phyloP scores from a whole-genome alignment of 1,140 invertebrate species.

The Magallana angulata region DNA sequence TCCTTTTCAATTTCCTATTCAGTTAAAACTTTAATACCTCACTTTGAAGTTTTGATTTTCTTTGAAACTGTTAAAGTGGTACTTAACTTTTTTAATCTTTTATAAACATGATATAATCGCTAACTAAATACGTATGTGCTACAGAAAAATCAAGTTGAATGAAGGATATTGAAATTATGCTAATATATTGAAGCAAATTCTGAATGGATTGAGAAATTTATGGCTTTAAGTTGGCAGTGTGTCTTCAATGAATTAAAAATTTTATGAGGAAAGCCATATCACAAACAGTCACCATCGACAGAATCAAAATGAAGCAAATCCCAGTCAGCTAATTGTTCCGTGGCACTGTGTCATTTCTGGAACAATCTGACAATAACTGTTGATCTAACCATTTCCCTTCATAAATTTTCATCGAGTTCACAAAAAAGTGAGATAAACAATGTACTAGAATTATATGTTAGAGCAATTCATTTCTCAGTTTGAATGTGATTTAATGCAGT shows the following conservation, averaged over 20 bases:
- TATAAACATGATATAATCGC: conserved; percentile 33
- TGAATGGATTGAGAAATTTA: conserved; percentile 36
- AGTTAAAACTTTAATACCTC: conserved; percentile 34
- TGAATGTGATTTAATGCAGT: neutral
- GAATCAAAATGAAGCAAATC: conserved; percentile 2
- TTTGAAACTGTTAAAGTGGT: conserved; percentile 34
- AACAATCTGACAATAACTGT: neutral
- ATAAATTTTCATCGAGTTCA: neutral
- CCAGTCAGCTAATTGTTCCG: neutral
- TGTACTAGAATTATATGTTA: neutral
- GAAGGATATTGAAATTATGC: conserved; percentile 38
- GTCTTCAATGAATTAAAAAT: neutral
- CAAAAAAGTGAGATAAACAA: neutral
- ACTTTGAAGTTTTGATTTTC: conserved; percentile 31
- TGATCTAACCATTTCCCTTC: neutral
- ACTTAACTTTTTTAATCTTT: conserved; percentile 37
- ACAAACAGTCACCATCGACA: conserved; percentile 4
- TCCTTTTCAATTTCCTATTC: conserved; percentile 23
- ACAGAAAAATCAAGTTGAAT: conserved; percentile 10
- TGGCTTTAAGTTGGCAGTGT: neutral
- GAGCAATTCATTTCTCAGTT: neutral
- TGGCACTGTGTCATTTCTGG: neutral
- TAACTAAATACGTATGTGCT: conserved; percentile 11
- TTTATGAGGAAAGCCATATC: conserved; percentile 10
- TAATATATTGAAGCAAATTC: conserved; percentile 21